phyloP scores from a whole-genome alignment of 37 sponge, comb jelly and placozoan species.

The Chondrilla cf. caribensis region DNA sequence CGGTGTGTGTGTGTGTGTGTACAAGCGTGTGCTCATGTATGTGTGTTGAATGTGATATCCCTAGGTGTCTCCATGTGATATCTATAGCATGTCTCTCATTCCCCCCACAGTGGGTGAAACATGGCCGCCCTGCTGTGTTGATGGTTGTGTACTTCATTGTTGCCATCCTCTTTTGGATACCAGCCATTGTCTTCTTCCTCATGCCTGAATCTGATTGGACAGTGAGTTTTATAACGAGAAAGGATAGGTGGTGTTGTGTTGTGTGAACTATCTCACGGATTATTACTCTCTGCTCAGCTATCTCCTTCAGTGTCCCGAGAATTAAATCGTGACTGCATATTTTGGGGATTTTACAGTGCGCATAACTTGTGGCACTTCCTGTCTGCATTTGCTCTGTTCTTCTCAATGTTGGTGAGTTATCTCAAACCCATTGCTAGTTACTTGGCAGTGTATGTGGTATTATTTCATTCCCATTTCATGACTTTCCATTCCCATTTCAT shows the following conservation, averaged over 20 bases:
- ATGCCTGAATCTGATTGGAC: neutral
- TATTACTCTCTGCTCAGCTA: neutral
- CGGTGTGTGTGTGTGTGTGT: constrained; percentile 14
- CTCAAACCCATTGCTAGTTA: neutral
- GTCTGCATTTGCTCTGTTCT: constrained; percentile 92
- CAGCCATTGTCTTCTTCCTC: constrained; percentile 23
- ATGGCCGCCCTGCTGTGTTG: neutral
- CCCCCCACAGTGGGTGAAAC: neutral
- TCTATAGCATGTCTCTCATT: too few relatives aligned
- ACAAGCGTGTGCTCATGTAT: constrained; percentile 3
- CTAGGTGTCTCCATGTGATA: too few relatives aligned
- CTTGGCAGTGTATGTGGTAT: constrained; percentile 4
- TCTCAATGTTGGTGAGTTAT: constrained; percentile 82
- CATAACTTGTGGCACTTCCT: constrained; percentile 99
- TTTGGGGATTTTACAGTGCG: constrained; percentile 88
- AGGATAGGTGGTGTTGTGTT: neutral
- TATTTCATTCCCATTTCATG: neutral
- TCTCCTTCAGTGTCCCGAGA: constrained; percentile 68
- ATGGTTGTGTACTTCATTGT: constrained; percentile 2
- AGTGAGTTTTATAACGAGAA: neutral
- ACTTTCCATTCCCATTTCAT: neutral
- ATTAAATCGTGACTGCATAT: constrained; percentile 57
- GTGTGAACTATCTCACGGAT: neutral
- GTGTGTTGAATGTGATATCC: neutral
- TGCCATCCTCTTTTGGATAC: neutral